phyloP scores from a whole-genome alignment of 2,797 vertebrate species.

The Coreius guichenoti region DNA sequence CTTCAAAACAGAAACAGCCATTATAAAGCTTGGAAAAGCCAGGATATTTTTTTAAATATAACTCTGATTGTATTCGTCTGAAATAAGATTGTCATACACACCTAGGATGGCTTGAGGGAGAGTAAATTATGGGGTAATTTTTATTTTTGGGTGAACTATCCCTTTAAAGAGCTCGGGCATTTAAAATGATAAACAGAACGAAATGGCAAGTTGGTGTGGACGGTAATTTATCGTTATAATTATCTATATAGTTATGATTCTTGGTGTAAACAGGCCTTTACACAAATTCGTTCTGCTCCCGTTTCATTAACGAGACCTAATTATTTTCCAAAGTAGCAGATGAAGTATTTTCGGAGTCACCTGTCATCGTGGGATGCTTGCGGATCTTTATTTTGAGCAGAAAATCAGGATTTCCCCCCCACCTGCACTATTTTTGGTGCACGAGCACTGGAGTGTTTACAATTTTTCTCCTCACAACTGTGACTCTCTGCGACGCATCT shows the following conservation, averaged over 20 bases:
- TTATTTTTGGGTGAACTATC: too few species aligned
- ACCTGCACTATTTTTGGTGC: constrained; percentile 52
- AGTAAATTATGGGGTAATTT: too few species aligned
- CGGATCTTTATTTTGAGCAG: constrained; percentile 18
- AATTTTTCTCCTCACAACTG: constrained; percentile 42
- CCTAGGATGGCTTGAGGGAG: too few species aligned
- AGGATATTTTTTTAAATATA: too few species aligned
- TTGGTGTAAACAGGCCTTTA: background rate
- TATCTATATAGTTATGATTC: background rate
- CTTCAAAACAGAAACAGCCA: too few species aligned
- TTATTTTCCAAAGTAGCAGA: background rate
- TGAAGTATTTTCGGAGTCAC: constrained; percentile 12
- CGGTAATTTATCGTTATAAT: background rate
- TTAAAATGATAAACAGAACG: background rate
- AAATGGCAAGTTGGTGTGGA: background rate
- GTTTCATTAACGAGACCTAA: background rate
- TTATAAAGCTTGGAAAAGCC: too few species aligned
- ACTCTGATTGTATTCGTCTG: too few species aligned
- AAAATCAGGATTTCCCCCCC: constrained; percentile 26
- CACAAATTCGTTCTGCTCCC: background rate
- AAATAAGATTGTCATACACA: too few species aligned
- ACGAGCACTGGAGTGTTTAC: constrained; percentile 51
- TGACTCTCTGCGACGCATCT: constrained; percentile 32
- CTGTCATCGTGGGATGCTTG: constrained; percentile 10
- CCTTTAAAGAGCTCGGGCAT: background rate